Evolutionary conservation across 2,888 invertebrate species (phyloP), one percentile per base, ranked within the genome.

Genomic region (Odontomyia ornata): DNA sequence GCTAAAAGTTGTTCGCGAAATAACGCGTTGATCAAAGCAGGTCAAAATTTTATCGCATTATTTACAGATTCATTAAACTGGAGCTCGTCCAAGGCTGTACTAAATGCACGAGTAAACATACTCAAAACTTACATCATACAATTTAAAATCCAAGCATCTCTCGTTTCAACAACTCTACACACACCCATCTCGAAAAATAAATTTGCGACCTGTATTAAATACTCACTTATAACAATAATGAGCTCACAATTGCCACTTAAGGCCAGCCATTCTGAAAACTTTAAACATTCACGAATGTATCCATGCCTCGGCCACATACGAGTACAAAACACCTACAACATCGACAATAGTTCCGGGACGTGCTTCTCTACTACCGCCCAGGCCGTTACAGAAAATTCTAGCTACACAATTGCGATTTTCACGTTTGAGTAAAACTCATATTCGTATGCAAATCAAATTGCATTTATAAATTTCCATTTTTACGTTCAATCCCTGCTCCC

Each of bases 361-460:
- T 52, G 52, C 52, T n/a, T 52, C 52, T 52, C 13, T 15, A 13
- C 7, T 18, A 18, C 52, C 7, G 9, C 18, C n/a, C 15, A 52
- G 52, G 18, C 18, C 13, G 15, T 52, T 52, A 4, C 18, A 18
- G 52, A 60, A 21, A 60, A 60, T 13, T 60, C 7, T 60, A 23
- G 60, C 25, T 23, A 21, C 18, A 7, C 60, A 60, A 18, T 15
- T 18, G 52, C 11, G 60, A 18, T 60, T 60, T 60, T 18, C 21
- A 25, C 23, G 21, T 23, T 60, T 23, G 60, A 21, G 25, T 5
- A 69, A 46, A 25, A 36, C 65, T 47, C 69, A 46, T 25, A 69
- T 65, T 36, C 30, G 43, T 18, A 69, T 69, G 69, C 69, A 69
- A 69, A 69, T 69, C 47, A 69, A 69, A 69, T 47, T 69, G 69